Conservation (phyloP, 2,797 vertebrate genomes). For the Acanthopagrus latus region DNA sequence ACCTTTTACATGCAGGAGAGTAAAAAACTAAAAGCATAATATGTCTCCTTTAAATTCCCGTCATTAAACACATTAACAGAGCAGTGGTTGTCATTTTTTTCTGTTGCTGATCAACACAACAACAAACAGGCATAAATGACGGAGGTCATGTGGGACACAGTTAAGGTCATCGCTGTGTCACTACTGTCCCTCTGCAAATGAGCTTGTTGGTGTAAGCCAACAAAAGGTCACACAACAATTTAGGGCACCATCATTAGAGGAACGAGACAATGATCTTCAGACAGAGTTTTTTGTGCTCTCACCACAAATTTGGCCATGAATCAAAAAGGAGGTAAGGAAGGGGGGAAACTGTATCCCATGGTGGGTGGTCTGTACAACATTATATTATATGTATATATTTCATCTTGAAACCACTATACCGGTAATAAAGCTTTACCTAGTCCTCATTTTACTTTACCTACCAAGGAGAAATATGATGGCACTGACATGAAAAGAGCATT, state of each 20-base stretch:
- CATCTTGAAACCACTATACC: conserved; percentile 30
- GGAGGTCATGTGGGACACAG: conserved; percentile 29
- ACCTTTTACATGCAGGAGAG: no score
- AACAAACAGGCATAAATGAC: conserved; percentile 18
- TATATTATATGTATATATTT: conserved; percentile 37
- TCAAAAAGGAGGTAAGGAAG: conserved; percentile 48
- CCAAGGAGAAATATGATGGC: conserved; percentile 17
- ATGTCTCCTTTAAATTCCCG: no score
- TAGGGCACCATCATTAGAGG: conserved; percentile 60
- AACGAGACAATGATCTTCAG: conserved; percentile 68
- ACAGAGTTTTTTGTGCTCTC: conserved; percentile 29
- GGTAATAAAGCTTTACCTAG: conserved; percentile 23
- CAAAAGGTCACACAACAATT: conserved; percentile 48
- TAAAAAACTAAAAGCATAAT: no score
- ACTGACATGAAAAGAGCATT: conserved; percentile 17
- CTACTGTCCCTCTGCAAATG: conserved; percentile 45
- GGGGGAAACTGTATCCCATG: background rate
- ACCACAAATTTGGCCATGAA: conserved; percentile 60
- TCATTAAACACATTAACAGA: background rate
- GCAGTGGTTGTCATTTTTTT: background rate
- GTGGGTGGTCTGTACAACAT: conserved; percentile 61
- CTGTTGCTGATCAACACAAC: background rate
- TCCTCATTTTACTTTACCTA: conserved; percentile 18
- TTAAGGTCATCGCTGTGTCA: conserved; percentile 60
- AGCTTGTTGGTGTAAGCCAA: conserved; percentile 47